Evolutionary conservation across 2,797 vertebrate species (phyloP), one percentile per base, ranked within the genome.

Genomic region (Mallotus villosus): DNA sequence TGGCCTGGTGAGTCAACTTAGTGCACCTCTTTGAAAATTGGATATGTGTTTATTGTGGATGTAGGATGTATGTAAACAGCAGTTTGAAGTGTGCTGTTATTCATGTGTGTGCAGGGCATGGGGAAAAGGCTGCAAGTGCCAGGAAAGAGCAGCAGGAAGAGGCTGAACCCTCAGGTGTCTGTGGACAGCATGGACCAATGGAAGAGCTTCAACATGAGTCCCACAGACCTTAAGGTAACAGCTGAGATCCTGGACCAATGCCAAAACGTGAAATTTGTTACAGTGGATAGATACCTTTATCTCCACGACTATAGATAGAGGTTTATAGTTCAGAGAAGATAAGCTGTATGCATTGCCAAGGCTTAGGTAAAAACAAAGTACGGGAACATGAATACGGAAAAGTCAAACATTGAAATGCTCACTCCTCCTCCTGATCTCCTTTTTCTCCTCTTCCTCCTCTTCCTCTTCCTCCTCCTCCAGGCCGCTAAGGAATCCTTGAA

Each of bases 121-220:
- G 91, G 92, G 63, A 93, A 92, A 82, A 93, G 93, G 68, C 89
- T 95, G 55, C 90, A 90, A 64, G 93, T 94, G 51, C 95, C 95
- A 51, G 90, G 91, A 2, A 96, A 95, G 89, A 87, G 93, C 63
- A 94, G 93, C 73, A 92, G 94, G 81, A 97, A 97, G 90, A 93
- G 94, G 81, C 87, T 96, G 68, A 97, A 94, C 66, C 94, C 93
- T 82, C 94, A 95, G 87, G 93, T 91, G 37, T 93, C 93, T 4
- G 92, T 94, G 32, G 93, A 96, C 84, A 95, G 94, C 75, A 92
- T 95, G 70, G 94, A 94, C 73, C 94, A 94, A 76, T 90, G 92
- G 80, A 93, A 93, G 83, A 63, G 90, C 75, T 90, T 93, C 84
- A 94, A 92, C 84, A 92, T 93, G 82, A 94, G 88, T 68, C 57